Base-by-base conservation (phyloP, 2,888 invertebrate genomes). In the Heliconius aoede region DNA sequence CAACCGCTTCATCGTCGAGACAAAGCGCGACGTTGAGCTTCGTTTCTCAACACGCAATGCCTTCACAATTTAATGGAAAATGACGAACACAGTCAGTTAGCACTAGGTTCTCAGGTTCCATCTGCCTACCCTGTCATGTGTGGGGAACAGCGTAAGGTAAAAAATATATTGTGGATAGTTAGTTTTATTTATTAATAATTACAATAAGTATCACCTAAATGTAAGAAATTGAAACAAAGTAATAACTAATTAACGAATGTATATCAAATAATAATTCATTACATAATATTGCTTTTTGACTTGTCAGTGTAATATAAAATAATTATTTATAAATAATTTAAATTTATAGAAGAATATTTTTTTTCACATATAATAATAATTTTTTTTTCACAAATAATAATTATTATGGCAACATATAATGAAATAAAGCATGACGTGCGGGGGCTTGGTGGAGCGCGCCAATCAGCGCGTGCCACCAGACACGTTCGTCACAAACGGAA, bases 381-480 rank as follows among this genome's bases (percentile, higher is more conserved):
- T 83, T n/a, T n/a, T 61, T 51, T 15, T 21, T 58, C 55, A n/a
- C 26, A 26, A 86, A 86, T 87, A 88, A 86, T 85, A 86, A 86
- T 82, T 73, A 78, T 79, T 83, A 80, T 84, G 83, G 81, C 81
- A 83, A 83, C 85, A 82, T 83, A 84, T 68, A 84, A 82, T 82
- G 80, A 75, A 76, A 82, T 86, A 84, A 80, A 78, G 83, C 80
- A 79, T 89, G 91, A 89, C 90, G 90, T 86, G 80, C 82, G 90
- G 90, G 90, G 86, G 92, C 92, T 92, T 88, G 92, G 88, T 91
- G 76, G 69, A 61, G 71, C 68, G 82, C 76, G 77, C 88, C 88
- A 88, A 88, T 88, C 85, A 81, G 78, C 76, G 76, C 68, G 75
- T 80, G 86, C 84, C 86, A 84, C 71, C 76, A 55, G 58, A 65